Evolutionary conservation across 1,140 invertebrate species (phyloP), one percentile per base, ranked within the genome.

Genomic region (Carcinoscorpius rotundicauda): DNA sequence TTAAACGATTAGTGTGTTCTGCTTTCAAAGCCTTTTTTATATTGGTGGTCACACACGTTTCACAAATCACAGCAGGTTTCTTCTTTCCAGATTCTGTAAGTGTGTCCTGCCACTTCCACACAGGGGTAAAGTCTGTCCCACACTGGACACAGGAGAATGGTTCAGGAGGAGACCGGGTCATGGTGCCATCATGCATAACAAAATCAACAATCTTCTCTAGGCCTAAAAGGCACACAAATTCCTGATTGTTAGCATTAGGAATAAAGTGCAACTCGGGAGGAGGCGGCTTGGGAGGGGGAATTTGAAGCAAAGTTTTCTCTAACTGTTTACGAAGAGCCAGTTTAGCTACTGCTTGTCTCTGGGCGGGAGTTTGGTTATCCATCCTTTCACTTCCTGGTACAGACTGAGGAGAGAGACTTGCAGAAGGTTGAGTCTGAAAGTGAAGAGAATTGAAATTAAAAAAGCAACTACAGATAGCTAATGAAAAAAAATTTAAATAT

Each of bases 201-300:
- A 91, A 93, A 76, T 98, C 94, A 3, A 99, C 96, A 3, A 97
- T 91, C 69, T 96, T 91, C 74, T 99, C 97, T 70, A 99, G 79
- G 0, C 97, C 97, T 6, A 98, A 84, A 66, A 99, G 78, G 76
- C 95, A 96, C 60, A 97, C 91, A 74, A 98, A 99, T 78, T 98
- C 96, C 2, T 91, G 91, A 76, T 97, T 97, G 71, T 89, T 93
- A 0, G 94, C 91, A 79, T 96, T 98, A 4, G 95, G 95, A 72
- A 98, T 94, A 77, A 99, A 99, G 80, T 97, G 93, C 91, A 99
- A 96, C 78, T 98, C 96, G 62, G 94, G 94, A 65, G 94, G 93
- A 52, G 94, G 94, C 4, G 93, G 93, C 76, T 98, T 98, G 3
- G 95, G 95, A 51, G 93, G 93, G 52, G 95, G 94, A 76, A 98